Evolutionary conservation across 2,888 invertebrate species (phyloP).

Genomic region (Augochlorella aurata): DNA sequence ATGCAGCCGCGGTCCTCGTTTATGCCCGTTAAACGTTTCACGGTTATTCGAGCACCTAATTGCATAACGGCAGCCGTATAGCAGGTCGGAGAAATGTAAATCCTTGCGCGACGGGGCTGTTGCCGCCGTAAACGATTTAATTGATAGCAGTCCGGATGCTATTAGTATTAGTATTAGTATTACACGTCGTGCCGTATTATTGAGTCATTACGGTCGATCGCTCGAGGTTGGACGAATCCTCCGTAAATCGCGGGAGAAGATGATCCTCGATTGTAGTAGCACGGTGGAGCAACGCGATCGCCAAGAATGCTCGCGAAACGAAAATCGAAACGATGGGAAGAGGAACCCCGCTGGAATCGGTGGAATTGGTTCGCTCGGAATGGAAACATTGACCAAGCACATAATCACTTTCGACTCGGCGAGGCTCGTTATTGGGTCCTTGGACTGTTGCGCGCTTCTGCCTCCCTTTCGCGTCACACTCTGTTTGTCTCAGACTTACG

Average conservation of each 20-base stretch:
- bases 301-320: neutral
- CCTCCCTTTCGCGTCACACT: slow-evolving; percentile 1
- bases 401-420: neutral
- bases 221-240: neutral
- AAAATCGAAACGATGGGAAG: neutral
- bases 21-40: slow-evolving; percentile 29
- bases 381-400: neutral
- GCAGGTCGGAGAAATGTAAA: slow-evolving; percentile 41
- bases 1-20: slow-evolving; percentile 21
- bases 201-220: neutral
- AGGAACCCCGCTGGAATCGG: neutral
- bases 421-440: neutral
- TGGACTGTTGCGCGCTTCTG: neutral
- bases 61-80: slow-evolving; percentile 34
- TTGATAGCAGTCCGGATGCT: neutral
- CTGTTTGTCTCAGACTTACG: neutral
- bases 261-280: too few relatives aligned
- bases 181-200: too few relatives aligned
- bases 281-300: too few relatives aligned
- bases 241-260: neutral
- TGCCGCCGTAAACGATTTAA: neutral
- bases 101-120: slow-evolving; percentile 5
- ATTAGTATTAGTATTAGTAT: neutral
- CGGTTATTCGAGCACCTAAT: slow-evolving; percentile 45
- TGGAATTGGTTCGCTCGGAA: neutral